Percentiles rank a stretch among this genome's conserved stretches.
phyloP scores from a whole-genome alignment of 2,797 vertebrate genomes.

The Sebastes vulpes region DNA sequence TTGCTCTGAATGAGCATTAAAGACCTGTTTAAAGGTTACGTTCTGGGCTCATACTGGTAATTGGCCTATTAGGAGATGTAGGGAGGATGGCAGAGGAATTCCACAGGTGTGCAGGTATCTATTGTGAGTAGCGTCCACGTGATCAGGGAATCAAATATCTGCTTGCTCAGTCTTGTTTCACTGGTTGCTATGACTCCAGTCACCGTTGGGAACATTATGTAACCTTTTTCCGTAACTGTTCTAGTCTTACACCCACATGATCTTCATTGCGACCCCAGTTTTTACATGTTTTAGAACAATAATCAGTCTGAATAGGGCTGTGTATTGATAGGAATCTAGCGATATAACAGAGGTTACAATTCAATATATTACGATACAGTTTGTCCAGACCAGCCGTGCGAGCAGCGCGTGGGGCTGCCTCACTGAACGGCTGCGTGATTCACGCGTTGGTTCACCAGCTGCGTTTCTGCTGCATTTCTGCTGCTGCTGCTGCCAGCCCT shows the following conservation, averaged over 20 bases:
- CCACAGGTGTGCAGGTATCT: slow-evolving; percentile 40
- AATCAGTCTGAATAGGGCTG: neutral
- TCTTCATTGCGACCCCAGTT: neutral
- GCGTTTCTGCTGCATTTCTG: no score
- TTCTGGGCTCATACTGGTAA: slow-evolving; percentile 19
- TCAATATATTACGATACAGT: neutral
- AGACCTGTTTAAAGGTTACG: slow-evolving; percentile 16
- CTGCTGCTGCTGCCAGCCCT: no score
- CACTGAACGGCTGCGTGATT: no score
- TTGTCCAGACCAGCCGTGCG: no score
- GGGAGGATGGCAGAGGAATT: neutral
- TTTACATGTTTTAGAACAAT: neutral
- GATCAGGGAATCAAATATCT: slow-evolving; percentile 45
- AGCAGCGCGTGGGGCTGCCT: no score
- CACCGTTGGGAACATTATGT: slow-evolving; percentile 18
- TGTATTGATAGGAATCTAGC: neutral
- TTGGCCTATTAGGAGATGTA: slow-evolving; percentile 16
- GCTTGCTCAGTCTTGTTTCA: slow-evolving; percentile 23
- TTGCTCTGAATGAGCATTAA: slow-evolving; percentile 7
- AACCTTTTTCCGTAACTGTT: neutral
- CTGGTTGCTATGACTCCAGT: slow-evolving; percentile 28
- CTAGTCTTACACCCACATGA: neutral
- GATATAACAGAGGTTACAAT: no score
- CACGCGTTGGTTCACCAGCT: no score
- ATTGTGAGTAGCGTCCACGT: slow-evolving; percentile 2